Evolutionary conservation across 1,140 invertebrate species (phyloP).

Genomic region (Pseudobourletiella spinata): DNA sequence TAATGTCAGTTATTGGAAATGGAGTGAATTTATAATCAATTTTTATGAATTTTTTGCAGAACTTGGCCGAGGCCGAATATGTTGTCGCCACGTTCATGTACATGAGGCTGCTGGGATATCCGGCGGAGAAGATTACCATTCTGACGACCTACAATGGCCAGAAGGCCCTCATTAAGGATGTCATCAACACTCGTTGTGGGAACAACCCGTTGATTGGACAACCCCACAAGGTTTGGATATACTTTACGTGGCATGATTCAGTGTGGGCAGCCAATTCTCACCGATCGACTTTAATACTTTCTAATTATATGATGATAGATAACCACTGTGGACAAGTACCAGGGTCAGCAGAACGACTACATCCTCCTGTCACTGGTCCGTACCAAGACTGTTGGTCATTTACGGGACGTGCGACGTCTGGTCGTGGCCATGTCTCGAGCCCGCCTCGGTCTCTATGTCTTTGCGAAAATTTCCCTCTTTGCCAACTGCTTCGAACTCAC

Average conservation of each 20-base stretch:
- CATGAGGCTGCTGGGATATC: conserved; percentile 95
- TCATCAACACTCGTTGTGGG: conserved; percentile 87
- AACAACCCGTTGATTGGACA: conserved; percentile 93
- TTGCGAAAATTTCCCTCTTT: conserved; percentile 85
- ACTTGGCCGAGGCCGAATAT: conserved; percentile 97
- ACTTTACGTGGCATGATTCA: conserved; percentile 12
- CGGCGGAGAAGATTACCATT: conserved; percentile 94
- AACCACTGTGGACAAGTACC: conserved; percentile 97
- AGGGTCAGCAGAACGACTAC: conserved; percentile 99
- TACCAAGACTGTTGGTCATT: conserved; percentile 91
- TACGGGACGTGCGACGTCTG: conserved; percentile 89
- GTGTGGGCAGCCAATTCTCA: not conserved
- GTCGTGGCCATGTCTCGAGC: conserved; percentile 97
- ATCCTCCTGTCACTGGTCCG: conserved; percentile 92
- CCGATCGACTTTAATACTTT: not conserved
- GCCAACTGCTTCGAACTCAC: conserved; percentile 93
- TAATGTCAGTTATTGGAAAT: too few species aligned
- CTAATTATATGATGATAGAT: conserved; percentile 43
- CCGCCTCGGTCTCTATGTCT: conserved; percentile 92
- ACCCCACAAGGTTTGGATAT: conserved; percentile 93
- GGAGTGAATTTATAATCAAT: too few species aligned
- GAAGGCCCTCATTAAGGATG: conserved; percentile 93
- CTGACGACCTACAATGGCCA: conserved; percentile 99
- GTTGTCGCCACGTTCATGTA: conserved; percentile 97
- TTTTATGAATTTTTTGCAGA: conserved; percentile 51